Evolutionary conservation across 2,888 invertebrate genomes (phyloP), one percentile per base, ranked within the genome.

Genomic region (Athalia rosae): DNA sequence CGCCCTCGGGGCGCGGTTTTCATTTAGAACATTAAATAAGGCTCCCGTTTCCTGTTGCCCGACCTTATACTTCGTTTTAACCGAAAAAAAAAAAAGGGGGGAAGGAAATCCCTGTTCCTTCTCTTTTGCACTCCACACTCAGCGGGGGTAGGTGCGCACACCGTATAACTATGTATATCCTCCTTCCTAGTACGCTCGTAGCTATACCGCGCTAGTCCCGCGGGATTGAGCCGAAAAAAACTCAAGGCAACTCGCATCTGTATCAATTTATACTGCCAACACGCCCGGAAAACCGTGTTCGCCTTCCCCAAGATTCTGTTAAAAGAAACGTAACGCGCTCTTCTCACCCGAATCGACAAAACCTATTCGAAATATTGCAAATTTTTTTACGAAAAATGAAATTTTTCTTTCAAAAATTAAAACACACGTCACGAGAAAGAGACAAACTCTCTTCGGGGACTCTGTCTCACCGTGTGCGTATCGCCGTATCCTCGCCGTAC

Each of bases 211-310:
- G 53, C n/a, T n/a, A 74, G 48, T 84, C 84, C 85, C 82, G 79
- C 76, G 84, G 85, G 85, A 84, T 81, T 81, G 80, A 83, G 83
- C 85, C 86, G 88, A 87, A 89, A 28, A 28, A 88, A 89, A 88
- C 86, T 89, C 87, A 81, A 79, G 85, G 85, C 86, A 89, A 89
- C 89, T 89, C 89, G 86, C 89, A 89, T 89, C 89, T 86, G 89
- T 89, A 89, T 89, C 89, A 89, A 89, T 89, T 89, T 88, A 88
- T 87, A 85, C 86, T 82, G 84, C 83, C 84, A 83, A 83, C 85
- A 83, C 85, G 82, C 28, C 11, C 43, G 48, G 15, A 56, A 63
- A 66, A 76, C 64, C 63, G 50, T 64, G 28, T 28, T 28, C 28
- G 28, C 28, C 28, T 28, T 1, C 28, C 28, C 28, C 28, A 28